Percentiles rank a stretch among this genome's conserved stretches.
These are phyloP conservation scores for Alces alces DNA, from an alignment of 2,113 vertebrate genomes.

Conservation along the genomic window DNA sequence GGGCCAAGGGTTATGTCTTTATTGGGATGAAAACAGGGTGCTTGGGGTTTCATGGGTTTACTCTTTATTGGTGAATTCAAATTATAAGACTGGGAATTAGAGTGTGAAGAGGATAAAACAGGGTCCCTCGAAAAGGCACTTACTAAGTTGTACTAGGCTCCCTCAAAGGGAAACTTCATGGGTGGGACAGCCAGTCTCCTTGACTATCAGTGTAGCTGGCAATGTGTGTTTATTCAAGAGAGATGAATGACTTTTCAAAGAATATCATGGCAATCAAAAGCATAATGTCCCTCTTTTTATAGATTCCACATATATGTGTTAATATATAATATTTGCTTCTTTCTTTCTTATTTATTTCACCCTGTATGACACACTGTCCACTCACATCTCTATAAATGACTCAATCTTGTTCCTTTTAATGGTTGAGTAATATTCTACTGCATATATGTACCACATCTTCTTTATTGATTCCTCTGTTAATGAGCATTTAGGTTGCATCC, in stretches of 20 bases:
- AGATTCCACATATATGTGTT: neutral
- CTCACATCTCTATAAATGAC: neutral
- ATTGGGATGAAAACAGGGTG: neutral
- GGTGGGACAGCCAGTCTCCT: neutral
- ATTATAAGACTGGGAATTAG: neutral
- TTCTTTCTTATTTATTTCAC: neutral
- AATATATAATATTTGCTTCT: neutral
- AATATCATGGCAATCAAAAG: too few species aligned
- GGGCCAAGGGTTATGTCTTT: neutral
- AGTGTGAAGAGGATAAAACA: neutral
- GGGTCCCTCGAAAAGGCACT: neutral
- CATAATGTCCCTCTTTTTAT: neutral
- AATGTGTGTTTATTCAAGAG: neutral
- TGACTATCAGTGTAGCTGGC: neutral
- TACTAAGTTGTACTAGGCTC: neutral
- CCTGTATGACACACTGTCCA: neutral
- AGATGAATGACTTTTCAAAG: neutral
- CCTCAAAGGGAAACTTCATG: neutral
- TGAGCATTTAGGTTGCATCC: neutral
- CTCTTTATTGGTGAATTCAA: neutral
- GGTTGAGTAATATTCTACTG: neutral
- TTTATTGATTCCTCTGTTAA: neutral
- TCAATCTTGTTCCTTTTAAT: neutral
- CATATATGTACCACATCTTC: neutral
- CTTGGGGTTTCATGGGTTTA: neutral